Evolutionary conservation across 2,113 vertebrate species (phyloP).

Genomic region (mouse (Mus musculus)): DNA sequence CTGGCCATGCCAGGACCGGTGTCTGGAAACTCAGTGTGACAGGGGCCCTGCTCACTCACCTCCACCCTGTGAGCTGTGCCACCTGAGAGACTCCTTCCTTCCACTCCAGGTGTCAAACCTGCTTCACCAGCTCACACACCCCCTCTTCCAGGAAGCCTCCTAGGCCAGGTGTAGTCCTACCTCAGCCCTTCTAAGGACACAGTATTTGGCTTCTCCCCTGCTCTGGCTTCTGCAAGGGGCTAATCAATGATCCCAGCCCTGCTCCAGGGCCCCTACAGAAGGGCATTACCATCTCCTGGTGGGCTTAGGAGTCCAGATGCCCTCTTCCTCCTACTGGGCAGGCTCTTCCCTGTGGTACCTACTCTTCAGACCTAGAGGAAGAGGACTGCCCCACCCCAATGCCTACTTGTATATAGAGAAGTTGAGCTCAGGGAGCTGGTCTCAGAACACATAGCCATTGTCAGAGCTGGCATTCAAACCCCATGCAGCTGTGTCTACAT

Average conservation of each 20-base stretch:
- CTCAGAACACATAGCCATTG: background rate
- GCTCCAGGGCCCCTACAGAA: background rate
- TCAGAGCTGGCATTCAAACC: background rate
- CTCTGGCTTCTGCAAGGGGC: background rate
- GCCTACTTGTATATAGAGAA: background rate
- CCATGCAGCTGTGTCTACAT: background rate
- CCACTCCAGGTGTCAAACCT: background rate
- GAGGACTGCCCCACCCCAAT: fast-evolving
- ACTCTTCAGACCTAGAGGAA: background rate
- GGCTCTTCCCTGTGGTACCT: background rate
- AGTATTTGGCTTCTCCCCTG: no score
- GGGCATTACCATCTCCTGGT: background rate
- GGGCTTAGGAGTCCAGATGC: background rate
- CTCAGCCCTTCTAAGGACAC: background rate
- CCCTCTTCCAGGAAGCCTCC: constrained; percentile 45
- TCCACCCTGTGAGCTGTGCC: background rate
- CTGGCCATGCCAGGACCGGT: fast-evolving
- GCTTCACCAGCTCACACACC: background rate
- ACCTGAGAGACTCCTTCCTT: background rate
- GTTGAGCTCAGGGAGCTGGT: background rate
- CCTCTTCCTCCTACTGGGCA: background rate
- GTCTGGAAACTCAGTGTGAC: no score
- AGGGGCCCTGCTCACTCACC: background rate
- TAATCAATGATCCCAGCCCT: background rate
- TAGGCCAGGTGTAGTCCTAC: background rate